Evolutionary conservation across 2,113 vertebrate genomes (phyloP).

Genomic region (Menura novaehollandiae): DNA sequence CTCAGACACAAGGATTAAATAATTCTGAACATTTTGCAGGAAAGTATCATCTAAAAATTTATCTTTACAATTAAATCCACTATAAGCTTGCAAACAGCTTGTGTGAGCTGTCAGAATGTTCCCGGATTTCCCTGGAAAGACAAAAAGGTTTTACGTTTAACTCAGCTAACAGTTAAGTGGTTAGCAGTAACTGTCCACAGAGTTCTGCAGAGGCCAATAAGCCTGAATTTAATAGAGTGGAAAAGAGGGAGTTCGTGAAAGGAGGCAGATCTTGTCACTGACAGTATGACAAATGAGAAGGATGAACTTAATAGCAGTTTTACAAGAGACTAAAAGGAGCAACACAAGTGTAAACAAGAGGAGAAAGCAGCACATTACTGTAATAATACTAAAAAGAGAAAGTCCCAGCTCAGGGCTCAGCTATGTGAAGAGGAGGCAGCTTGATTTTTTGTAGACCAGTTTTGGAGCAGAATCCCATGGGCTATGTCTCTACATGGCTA

Average conservation of each 20-base stretch:
- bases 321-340: constrained; percentile 41
- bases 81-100: background rate
- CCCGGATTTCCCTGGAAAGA: background rate
- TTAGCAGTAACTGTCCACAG: background rate
- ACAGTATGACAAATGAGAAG: constrained; percentile 34
- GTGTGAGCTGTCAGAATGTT: background rate
- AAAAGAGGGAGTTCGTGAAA: constrained; percentile 9
- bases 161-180: background rate
- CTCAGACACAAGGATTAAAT: background rate
- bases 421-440: constrained; percentile 19
- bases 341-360: constrained; percentile 30
- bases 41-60: background rate
- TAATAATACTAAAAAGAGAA: constrained; percentile 38
- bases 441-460: background rate
- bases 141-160: background rate
- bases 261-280: background rate
- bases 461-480: constrained; percentile 20
- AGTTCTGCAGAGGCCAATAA: background rate
- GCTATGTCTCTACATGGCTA: constrained; percentile 52
- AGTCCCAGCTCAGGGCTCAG: constrained; percentile 37
- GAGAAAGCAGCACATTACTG: constrained; percentile 3
- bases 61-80: background rate
- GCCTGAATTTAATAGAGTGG: constrained; percentile 1
- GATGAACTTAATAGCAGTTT: constrained; percentile 44
- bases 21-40: background rate